These are phyloP conservation scores for Aphelenchoides bicaudatus DNA, from an alignment of 2,888 invertebrate genomes.

Conservation along the genomic window DNA sequence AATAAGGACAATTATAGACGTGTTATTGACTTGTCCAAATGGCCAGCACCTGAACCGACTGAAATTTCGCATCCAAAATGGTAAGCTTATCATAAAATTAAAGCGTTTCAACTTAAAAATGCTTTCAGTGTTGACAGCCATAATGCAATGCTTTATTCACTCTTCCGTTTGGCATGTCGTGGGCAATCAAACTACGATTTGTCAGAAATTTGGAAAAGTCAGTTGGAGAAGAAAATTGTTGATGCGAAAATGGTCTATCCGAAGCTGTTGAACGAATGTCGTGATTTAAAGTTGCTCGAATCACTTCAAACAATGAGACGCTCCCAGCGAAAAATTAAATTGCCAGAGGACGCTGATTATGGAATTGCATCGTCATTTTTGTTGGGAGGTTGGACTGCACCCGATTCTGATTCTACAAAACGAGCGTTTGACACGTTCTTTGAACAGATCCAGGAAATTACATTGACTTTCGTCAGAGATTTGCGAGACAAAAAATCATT, in stretches of 20 bases:
- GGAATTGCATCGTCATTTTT: neutral
- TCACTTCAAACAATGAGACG: neutral
- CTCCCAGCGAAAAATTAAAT: neutral
- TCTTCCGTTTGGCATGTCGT: neutral
- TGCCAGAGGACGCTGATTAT: constrained; percentile 1
- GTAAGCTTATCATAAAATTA: neutral
- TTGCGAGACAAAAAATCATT: neutral
- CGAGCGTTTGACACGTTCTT: neutral
- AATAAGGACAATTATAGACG: neutral
- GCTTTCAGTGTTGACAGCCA: constrained; percentile 2
- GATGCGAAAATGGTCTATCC: neutral
- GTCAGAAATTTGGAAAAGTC: neutral
- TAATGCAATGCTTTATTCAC: neutral
- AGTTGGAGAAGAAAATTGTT: neutral
- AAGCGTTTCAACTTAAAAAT: neutral
- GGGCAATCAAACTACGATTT: neutral
- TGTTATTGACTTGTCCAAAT: constrained; percentile 7
- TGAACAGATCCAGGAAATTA: neutral
- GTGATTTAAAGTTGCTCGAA: constrained; percentile 12
- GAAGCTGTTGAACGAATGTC: constrained; percentile 7
- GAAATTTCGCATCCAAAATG: constrained; percentile 12
- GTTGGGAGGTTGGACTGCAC: neutral
- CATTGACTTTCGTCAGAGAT: neutral
- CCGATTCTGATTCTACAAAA: neutral
- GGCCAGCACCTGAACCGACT: neutral